These are phyloP conservation scores for Hylomyscus alleni DNA, from an alignment of 2,797 vertebrate species.

Conservation along the genomic window DNA sequence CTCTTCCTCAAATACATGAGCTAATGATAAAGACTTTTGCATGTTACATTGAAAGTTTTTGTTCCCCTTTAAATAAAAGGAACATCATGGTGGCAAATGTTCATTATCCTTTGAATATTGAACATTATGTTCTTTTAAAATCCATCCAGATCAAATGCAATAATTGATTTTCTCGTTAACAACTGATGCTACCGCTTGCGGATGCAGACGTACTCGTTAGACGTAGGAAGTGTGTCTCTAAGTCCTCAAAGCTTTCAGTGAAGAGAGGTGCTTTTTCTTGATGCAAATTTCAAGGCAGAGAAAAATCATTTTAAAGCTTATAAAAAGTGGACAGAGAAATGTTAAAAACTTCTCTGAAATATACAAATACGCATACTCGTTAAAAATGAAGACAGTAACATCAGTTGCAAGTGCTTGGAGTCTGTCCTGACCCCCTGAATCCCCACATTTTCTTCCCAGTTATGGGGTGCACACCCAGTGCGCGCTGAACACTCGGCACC, in stretches of 20 bases:
- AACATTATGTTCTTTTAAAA: constrained; percentile 90
- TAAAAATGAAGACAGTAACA: constrained; percentile 90
- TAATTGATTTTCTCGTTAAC: constrained; percentile 87
- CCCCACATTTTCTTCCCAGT: constrained; percentile 88
- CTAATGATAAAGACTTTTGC: constrained; percentile 92
- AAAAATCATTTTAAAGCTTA: constrained; percentile 91
- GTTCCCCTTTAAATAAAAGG: constrained; percentile 90
- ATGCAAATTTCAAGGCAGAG: constrained; percentile 90
- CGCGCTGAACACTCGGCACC: constrained; percentile 91
- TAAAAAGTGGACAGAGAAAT: constrained; percentile 92
- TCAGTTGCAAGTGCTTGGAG: constrained; percentile 89
- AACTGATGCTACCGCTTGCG: constrained; percentile 88
- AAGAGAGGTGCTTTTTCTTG: constrained; percentile 90
- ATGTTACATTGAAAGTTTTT: constrained; percentile 89
- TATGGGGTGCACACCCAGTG: constrained; percentile 88
- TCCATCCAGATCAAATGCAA: constrained; percentile 87
- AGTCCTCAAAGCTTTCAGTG: constrained; percentile 89
- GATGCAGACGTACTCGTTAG: constrained; percentile 86
- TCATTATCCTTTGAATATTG: constrained; percentile 87
- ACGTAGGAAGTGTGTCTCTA: constrained; percentile 85
- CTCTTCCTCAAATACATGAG: constrained; percentile 93
- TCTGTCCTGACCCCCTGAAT: constrained; percentile 88
- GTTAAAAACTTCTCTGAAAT: constrained; percentile 91
- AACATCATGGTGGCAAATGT: constrained; percentile 89
- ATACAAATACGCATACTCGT: constrained; percentile 90